Evolutionary conservation across 2,113 vertebrate species (phyloP).

Genomic region (Sula dactylatra): DNA sequence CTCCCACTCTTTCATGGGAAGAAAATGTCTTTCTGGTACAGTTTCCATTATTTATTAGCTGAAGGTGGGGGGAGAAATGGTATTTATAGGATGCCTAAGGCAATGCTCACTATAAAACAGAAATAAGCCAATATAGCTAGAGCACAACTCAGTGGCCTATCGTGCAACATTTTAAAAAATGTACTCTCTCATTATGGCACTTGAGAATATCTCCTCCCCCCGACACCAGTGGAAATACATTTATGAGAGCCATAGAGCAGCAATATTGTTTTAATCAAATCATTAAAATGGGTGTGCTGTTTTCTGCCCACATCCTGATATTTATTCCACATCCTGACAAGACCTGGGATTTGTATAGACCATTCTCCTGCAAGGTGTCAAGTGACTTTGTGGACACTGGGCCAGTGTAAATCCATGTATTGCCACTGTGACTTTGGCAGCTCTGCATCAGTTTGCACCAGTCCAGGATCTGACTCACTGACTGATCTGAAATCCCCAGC

Average conservation of each 20-base stretch:
- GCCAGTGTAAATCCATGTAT: neutral
- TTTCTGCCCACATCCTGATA: slow-evolving; percentile 33
- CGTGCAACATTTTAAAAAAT: slow-evolving; percentile 20
- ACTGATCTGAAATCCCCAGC: neutral
- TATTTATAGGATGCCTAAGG: slow-evolving; percentile 76
- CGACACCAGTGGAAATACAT: neutral
- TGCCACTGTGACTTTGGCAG: neutral
- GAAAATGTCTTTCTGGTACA: slow-evolving; percentile 59
- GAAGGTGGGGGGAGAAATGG: slow-evolving; percentile 55
- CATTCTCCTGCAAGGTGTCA: slow-evolving; percentile 1
- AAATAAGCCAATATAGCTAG: slow-evolving; percentile 56
- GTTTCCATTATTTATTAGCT: slow-evolving; percentile 74
- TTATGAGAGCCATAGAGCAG: neutral
- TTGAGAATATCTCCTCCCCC: neutral
- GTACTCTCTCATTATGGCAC: neutral
- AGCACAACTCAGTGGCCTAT: slow-evolving; percentile 42
- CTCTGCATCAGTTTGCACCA: neutral
- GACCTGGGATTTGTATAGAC: neutral
- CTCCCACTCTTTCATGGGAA: slow-evolving; percentile 64
- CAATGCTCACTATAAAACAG: slow-evolving; percentile 66
- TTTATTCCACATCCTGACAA: slow-evolving; percentile 10
- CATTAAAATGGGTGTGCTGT: neutral
- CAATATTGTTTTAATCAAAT: slow-evolving; percentile 24
- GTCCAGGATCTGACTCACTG: neutral
- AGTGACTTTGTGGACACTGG: neutral